These are phyloP conservation scores for Hippocampus zosterae DNA, from an alignment of 2,113 vertebrate species.

Conservation along the genomic window DNA sequence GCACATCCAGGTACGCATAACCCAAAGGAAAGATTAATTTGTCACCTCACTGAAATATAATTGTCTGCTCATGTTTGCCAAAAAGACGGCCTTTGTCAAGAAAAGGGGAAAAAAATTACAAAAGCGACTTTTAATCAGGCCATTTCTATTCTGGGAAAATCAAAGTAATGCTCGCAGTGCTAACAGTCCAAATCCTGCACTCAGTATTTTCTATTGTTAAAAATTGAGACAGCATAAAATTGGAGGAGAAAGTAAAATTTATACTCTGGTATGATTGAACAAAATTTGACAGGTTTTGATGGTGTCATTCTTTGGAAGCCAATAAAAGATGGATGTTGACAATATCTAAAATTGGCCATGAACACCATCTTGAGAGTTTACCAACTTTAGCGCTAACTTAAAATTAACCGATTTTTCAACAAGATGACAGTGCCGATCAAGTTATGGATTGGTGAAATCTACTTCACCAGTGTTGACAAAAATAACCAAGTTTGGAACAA, in stretches of 20 bases:
- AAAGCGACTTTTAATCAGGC: too few species aligned
- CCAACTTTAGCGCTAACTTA: too few species aligned
- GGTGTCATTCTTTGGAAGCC: not conserved
- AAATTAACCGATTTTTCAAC: too few species aligned
- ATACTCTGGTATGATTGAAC: not conserved
- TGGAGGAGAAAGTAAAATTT: not conserved
- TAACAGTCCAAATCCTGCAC: too few species aligned
- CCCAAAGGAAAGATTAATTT: conserved; percentile 13
- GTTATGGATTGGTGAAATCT: too few species aligned
- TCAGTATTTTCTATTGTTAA: too few species aligned
- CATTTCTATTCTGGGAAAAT: too few species aligned
- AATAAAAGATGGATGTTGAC: not conserved
- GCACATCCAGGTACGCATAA: not conserved
- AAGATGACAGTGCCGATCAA: too few species aligned
- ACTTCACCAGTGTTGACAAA: too few species aligned
- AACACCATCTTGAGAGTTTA: too few species aligned
- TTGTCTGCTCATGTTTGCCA: conserved; percentile 33
- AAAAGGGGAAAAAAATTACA: conserved; percentile 13
- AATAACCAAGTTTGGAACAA: too few species aligned
- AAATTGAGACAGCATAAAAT: not conserved
- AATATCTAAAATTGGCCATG: not conserved
- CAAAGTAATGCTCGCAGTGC: too few species aligned
- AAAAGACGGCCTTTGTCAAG: conserved; percentile 32
- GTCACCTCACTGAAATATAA: conserved; percentile 23
- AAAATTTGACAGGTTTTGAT: not conserved